Base-by-base conservation (phyloP, 2,797 vertebrate species). In the Nothura maculosa region DNA sequence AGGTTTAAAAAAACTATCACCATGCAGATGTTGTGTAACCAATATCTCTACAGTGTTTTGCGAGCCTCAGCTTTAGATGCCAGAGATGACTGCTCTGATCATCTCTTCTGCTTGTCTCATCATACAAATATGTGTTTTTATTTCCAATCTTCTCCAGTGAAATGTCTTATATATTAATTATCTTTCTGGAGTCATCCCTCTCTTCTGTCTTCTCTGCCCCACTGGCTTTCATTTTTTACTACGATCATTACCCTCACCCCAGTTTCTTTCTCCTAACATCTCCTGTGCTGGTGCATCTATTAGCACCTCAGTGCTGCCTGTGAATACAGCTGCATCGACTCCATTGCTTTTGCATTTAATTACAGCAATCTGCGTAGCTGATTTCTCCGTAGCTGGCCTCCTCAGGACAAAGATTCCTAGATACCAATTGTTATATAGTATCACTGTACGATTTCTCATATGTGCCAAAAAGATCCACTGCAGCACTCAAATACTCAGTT, bases 251-350 rank as follows among this genome's bases (percentile, higher is more conserved):
- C 68, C 47, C 89, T 87, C 87, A 88, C 72, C 63, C 57, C 14
- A 74, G 55, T 93, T 87, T 92, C 48, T 92, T 95, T 94, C 80
- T 88, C 30, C 63, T 63, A 84, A 43, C 45, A 66, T 90, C 52
- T 92, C 80, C 50, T 92, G 62, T 93, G 64, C 83, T 86, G 62
- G 13, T 95, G 76, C 28, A 14, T 94, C 86, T 91, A 77, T 93
- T 90, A 94, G 85, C 87, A 91, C 89, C 73, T 89, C 90, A 84
- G 43, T 22, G 75, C 64, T 84, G 60, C 89, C 81, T 88, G 74
- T 8, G 16, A 91, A 84, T 81, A 76, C 74, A 86, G 92, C 96
- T 96, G 95, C 96, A 85, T 84, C 89, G 75, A 25, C 60, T 87
- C 77, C 32, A 19, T 87, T 83, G 76, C 87, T 90, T 92, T 82